A percentile compares a stretch with the other conserved stretches of the same genome.
Evolutionary conservation across 2,888 invertebrate genomes (phyloP).

Genomic region (Lasioglossum figueresi): DNA sequence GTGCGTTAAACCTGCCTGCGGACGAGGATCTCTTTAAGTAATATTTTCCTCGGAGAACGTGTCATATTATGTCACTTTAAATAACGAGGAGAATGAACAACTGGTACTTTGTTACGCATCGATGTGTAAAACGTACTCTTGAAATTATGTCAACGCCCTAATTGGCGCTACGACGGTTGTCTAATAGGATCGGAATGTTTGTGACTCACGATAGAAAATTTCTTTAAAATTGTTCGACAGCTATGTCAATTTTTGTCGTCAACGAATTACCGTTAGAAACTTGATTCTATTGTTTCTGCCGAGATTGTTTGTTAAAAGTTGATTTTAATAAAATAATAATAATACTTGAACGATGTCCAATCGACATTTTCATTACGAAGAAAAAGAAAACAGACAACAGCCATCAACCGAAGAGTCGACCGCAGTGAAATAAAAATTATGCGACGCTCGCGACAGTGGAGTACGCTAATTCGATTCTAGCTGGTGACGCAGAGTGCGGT

Average conservation of each 20-base stretch:
- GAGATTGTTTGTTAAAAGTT: background rate
- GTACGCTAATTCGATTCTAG: conserved; percentile 1
- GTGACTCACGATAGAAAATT: background rate
- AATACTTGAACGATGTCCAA: background rate
- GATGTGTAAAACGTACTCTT: background rate
- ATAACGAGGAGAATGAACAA: background rate
- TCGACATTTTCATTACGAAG: background rate
- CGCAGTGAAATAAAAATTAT: background rate
- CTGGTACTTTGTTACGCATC: background rate
- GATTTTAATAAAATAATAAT: background rate
- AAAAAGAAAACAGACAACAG: background rate
- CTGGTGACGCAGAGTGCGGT: background rate
- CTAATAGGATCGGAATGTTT: background rate
- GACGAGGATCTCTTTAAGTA: background rate
- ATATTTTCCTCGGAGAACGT: no score
- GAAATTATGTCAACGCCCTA: background rate
- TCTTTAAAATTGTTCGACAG: background rate
- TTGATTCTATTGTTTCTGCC: no score
- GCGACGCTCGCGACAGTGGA: background rate
- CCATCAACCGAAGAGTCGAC: background rate
- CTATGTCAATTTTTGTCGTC: background rate
- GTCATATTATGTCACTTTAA: no score
- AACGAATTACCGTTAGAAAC: background rate
- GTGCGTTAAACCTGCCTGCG: no score
- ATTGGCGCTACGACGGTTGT: background rate